Conservation (phyloP, 2,888 invertebrate genomes). For the Dorcus parallelipipedus region DNA sequence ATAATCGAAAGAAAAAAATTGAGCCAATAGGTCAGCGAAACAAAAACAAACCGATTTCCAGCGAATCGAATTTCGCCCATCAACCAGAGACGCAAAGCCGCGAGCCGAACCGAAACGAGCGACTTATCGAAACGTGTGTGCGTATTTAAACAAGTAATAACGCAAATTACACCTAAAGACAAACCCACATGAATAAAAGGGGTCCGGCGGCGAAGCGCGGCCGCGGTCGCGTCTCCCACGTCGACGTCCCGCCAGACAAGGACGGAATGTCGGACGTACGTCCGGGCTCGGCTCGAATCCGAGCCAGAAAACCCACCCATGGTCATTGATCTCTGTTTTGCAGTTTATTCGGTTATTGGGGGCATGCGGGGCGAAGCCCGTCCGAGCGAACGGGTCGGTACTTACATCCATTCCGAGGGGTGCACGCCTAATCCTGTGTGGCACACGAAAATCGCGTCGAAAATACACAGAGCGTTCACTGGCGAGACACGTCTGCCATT, state of each 20-base stretch:
- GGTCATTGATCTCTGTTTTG: slow-evolving; percentile 48
- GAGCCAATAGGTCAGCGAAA: no score
- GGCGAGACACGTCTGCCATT: slow-evolving; percentile 22
- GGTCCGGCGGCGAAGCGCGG: slow-evolving; percentile 7
- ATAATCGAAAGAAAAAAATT: no score
- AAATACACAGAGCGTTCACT: slow-evolving; percentile 19
- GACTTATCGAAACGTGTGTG: no score
- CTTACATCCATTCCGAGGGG: slow-evolving; percentile 22
- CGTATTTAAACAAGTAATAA: slow-evolving; percentile 1
- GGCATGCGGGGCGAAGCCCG: background rate
- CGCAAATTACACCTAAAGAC: slow-evolving; percentile 18
- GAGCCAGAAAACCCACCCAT: slow-evolving; percentile 47
- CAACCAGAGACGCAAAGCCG: no score
- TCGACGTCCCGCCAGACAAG: slow-evolving; percentile 15
- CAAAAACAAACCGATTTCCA: no score
- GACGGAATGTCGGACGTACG: slow-evolving; percentile 24
- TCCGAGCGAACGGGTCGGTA: slow-evolving; percentile 7
- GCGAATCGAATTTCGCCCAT: no score
- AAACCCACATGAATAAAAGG: slow-evolving; percentile 17
- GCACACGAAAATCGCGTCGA: slow-evolving; percentile 12
- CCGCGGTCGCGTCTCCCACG: background rate
- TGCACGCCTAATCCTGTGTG: slow-evolving; percentile 14
- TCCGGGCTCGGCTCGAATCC: slow-evolving; percentile 28
- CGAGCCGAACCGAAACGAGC: no score
- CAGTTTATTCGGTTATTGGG: slow-evolving; percentile 19